A percentile compares a stretch with the other conserved stretches of the same genome.
These are phyloP conservation scores for Nylanderia fulva DNA, from an alignment of 1,140 invertebrate genomes.

Conservation along the genomic window DNA sequence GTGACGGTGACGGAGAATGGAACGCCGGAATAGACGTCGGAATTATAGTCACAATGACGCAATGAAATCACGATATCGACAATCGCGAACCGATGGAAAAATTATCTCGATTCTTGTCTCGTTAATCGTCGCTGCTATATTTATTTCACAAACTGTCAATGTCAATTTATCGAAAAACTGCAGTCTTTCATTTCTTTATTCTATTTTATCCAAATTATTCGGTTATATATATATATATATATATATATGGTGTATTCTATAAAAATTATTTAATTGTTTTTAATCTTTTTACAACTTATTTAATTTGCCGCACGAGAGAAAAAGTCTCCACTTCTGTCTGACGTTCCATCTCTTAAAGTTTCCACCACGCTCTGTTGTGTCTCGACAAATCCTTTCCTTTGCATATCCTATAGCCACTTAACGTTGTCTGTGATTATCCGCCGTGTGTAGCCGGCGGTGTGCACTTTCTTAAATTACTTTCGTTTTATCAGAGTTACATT, in stretches of 20 bases:
- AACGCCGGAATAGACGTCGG: background rate
- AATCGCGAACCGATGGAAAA: background rate
- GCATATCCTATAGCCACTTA: conserved; percentile 35
- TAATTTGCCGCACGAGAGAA: background rate
- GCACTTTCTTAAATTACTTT: conserved; percentile 64
- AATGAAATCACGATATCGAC: conserved; percentile 34
- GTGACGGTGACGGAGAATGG: conserved; percentile 43
- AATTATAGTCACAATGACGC: conserved; percentile 20
- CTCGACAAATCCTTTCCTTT: conserved; percentile 31
- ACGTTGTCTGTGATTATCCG: conserved; percentile 47
- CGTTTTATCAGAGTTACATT: conserved; percentile 52
- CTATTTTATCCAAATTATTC: background rate
- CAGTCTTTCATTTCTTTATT: background rate
- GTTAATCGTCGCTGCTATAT: background rate
- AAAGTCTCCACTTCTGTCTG: background rate
- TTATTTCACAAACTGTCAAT: background rate
- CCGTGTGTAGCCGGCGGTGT: conserved; percentile 31
- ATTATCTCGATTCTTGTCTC: background rate
- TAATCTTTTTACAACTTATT: background rate
- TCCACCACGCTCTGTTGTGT: conserved; percentile 11
- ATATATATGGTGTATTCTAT: too few relatives aligned
- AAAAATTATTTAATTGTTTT: background rate
- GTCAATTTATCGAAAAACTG: background rate
- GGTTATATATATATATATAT: background rate
- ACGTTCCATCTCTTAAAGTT: conserved; percentile 14